Evolutionary conservation across 1,140 invertebrate genomes (phyloP).

Genomic region (Pachyrhynchus sulphureomaculatus): DNA sequence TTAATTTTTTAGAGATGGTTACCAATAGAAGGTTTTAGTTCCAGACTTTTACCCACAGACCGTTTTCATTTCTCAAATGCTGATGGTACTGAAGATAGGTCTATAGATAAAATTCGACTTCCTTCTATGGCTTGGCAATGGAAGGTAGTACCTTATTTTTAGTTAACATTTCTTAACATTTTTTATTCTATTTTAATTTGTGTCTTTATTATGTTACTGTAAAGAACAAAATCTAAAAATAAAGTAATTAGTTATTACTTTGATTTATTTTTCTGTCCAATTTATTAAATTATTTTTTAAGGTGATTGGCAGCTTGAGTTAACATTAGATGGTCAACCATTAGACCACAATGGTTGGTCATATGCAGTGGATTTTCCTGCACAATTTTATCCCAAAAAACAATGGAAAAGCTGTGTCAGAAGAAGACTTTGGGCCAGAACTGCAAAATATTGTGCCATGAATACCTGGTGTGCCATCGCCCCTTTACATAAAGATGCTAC

Average conservation of each 20-base stretch:
- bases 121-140: conserved; percentile 92
- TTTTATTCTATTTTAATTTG: too few species aligned
- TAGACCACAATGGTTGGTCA: conserved; percentile 91
- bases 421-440: conserved; percentile 87
- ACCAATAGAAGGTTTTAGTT: conserved; percentile 84
- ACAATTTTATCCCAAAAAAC: conserved; percentile 77
- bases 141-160: conserved; percentile 67
- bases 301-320: conserved; percentile 87
- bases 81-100: conserved; percentile 76
- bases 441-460: conserved; percentile 82
- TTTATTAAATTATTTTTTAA: background rate
- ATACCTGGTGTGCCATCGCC: conserved; percentile 89
- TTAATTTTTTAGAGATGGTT: conserved; percentile 82
- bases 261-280: background rate
- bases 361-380: conserved; percentile 92
- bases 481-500: conserved; percentile 85
- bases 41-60: conserved; percentile 80
- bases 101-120: conserved; percentile 77
- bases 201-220: too few species aligned
- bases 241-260: background rate
- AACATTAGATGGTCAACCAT: conserved; percentile 80
- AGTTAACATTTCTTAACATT: background rate
- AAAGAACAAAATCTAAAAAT: background rate
- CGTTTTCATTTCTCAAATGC: conserved; percentile 80
- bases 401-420: conserved; percentile 89